These are phyloP conservation scores for Stenoptilia bipunctidactyla DNA, from an alignment of 2,888 invertebrate species.

Conservation along the genomic window DNA sequence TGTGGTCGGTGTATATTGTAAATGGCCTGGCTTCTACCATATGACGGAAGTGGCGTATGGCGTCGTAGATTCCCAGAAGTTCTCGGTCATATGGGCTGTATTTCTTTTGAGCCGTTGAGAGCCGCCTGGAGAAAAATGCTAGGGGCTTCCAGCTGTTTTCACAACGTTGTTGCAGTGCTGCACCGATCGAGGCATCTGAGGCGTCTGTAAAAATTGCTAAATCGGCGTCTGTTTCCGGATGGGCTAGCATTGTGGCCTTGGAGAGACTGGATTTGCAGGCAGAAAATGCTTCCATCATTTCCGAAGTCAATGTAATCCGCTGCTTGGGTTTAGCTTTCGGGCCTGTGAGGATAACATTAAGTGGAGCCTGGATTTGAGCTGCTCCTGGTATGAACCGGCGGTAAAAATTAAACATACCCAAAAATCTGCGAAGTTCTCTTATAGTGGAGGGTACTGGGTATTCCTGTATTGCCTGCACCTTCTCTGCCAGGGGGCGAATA, in stretches of 20 bases:
- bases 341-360: slow-evolving; percentile 2
- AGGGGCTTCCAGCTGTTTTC: slow-evolving; percentile 12
- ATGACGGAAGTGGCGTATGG: slow-evolving; percentile 15
- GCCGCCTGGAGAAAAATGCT: slow-evolving; percentile 15
- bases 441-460: slow-evolving; percentile 11
- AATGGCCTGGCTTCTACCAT: slow-evolving; percentile 13
- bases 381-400: slow-evolving; percentile 11
- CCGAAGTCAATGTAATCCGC: slow-evolving; percentile 2
- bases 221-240: neutral
- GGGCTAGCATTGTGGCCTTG: slow-evolving; percentile 1
- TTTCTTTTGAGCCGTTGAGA: slow-evolving; percentile 6
- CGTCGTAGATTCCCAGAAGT: slow-evolving; percentile 13
- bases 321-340: slow-evolving; percentile 2
- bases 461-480: neutral
- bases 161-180: neutral
- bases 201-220: slow-evolving; percentile 10
- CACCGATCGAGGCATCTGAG: slow-evolving; percentile 1
- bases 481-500: slow-evolving; percentile 5
- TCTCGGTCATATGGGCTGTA: slow-evolving; percentile 16
- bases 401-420: slow-evolving; percentile 14
- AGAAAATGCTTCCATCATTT: slow-evolving; percentile 3
- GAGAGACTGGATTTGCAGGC: slow-evolving; percentile 4
- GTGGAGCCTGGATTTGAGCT: slow-evolving; percentile 8
- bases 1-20: slow-evolving; percentile 16
- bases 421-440: slow-evolving; percentile 9